Conservation (phyloP, 2,797 vertebrate species). For the Pangasius mekongensis region DNA sequence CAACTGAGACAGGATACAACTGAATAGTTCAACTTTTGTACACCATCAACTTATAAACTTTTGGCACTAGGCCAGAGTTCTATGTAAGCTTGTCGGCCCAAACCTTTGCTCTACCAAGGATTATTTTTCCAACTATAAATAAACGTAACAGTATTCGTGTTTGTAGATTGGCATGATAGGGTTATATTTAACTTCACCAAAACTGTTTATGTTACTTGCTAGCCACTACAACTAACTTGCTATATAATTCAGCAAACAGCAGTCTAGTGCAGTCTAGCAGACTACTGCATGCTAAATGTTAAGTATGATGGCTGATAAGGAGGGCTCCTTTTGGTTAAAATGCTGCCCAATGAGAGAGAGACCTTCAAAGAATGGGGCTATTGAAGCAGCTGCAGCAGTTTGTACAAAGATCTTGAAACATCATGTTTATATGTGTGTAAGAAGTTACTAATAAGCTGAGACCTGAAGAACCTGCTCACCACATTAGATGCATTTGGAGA, state of each 20-base stretch:
- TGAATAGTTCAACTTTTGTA: not conserved
- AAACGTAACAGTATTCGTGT: not conserved
- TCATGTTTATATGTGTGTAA: not conserved
- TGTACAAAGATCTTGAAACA: not conserved
- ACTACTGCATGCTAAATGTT: not conserved
- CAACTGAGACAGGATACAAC: not conserved
- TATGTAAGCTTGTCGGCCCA: not conserved
- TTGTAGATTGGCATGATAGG: not conserved
- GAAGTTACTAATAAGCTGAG: not conserved
- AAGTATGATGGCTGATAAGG: not conserved
- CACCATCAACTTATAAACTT: not conserved
- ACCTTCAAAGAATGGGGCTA: not conserved
- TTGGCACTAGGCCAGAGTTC: not conserved
- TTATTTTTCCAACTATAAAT: not conserved
- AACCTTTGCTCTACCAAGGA: not conserved
- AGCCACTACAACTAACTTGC: not conserved
- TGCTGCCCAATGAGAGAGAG: not conserved
- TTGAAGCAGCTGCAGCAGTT: not conserved
- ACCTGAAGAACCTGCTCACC: constrained; percentile 76
- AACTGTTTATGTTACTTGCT: not conserved
- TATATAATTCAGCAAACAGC: not conserved
- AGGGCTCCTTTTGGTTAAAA: not conserved
- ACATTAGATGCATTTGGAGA: constrained; percentile 97
- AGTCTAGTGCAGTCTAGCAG: not conserved
- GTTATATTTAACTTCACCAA: not conserved